These are phyloP conservation scores for Hippoglossus stenolepis DNA, from an alignment of 2,113 vertebrate species.

Conservation along the genomic window DNA sequence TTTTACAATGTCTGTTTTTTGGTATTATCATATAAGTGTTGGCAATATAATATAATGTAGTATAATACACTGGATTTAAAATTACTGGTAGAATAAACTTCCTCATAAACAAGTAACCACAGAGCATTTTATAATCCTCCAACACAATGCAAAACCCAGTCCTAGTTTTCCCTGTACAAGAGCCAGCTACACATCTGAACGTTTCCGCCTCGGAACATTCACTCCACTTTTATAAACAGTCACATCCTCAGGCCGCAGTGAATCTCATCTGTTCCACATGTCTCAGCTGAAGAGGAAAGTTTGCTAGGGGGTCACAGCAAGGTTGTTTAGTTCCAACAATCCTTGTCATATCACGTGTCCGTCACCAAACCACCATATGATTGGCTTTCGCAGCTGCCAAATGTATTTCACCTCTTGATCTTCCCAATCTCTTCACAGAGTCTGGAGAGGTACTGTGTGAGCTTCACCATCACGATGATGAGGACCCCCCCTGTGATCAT, in stretches of 20 bases:
- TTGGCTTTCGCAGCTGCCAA: conserved; percentile 10
- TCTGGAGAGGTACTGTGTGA: conserved; percentile 94
- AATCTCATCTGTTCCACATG: conserved; percentile 47
- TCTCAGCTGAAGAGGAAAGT: conserved; percentile 27
- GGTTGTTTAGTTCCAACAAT: conserved; percentile 39
- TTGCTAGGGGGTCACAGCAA: conserved; percentile 43
- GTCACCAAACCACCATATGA: not conserved
- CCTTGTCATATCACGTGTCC: conserved; percentile 17
- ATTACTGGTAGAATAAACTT: conserved; percentile 7
- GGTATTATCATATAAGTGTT: not conserved
- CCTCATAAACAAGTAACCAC: conserved; percentile 36
- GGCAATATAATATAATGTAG: not conserved
- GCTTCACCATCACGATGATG: conserved; percentile 94
- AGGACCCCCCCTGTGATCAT: conserved; percentile 88
- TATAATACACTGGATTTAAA: not conserved
- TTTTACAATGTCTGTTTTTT: not conserved
- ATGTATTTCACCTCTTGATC: conserved; percentile 87
- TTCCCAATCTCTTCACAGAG: conserved; percentile 91
- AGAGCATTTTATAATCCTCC: conserved; percentile 9
- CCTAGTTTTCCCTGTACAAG: conserved; percentile 18
- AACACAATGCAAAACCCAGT: conserved; percentile 10
- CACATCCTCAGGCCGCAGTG: conserved; percentile 26
- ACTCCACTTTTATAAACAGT: conserved; percentile 48
- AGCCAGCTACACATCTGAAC: conserved; percentile 1
- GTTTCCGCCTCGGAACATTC: conserved; percentile 44